Conservation (phyloP, 2,888 invertebrate genomes). For the Heliconius ismenius region DNA sequence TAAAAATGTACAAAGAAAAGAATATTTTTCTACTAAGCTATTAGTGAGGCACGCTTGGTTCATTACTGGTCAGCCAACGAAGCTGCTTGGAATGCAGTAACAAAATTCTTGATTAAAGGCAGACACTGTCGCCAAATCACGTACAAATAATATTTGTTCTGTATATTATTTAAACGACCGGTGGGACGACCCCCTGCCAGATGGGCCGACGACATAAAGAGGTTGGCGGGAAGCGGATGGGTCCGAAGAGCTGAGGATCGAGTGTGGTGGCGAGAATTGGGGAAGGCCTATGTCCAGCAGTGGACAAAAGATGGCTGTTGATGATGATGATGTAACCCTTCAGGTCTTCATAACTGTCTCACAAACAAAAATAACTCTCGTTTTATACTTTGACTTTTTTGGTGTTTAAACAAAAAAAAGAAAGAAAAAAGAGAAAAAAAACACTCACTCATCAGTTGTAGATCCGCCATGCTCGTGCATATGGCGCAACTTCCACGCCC, state of each 20-base stretch:
- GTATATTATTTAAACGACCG: conserved; percentile 82
- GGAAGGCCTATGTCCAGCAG: too few relatives aligned
- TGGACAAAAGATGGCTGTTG: too few relatives aligned
- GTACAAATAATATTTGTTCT: conserved; percentile 68
- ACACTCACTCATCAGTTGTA: conserved; percentile 76
- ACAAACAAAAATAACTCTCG: too few relatives aligned
- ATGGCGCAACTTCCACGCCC: conserved; percentile 96
- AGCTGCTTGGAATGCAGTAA: conserved; percentile 13
- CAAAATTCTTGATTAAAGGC: conserved; percentile 13
- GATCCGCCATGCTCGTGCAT: conserved; percentile 82
- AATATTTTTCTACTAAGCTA: not conserved
- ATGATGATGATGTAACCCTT: too few relatives aligned
- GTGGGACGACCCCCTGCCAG: too few relatives aligned
- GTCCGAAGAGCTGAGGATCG: too few relatives aligned
- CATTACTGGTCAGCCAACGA: conserved; percentile 7
- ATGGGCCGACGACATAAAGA: too few relatives aligned
- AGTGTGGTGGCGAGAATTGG: too few relatives aligned
- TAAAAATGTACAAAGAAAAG: not conserved
- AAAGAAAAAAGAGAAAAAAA: conserved; percentile 25
- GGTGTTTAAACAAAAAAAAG: too few relatives aligned
- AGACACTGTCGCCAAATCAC: conserved; percentile 17
- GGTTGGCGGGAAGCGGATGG: too few relatives aligned
- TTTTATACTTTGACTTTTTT: too few relatives aligned
- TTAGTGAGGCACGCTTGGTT: conserved; percentile 2
- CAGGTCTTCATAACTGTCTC: too few relatives aligned